These are phyloP conservation scores for Nematolebias whitei DNA, from an alignment of 2,113 vertebrate species.

Conservation along the genomic window DNA sequence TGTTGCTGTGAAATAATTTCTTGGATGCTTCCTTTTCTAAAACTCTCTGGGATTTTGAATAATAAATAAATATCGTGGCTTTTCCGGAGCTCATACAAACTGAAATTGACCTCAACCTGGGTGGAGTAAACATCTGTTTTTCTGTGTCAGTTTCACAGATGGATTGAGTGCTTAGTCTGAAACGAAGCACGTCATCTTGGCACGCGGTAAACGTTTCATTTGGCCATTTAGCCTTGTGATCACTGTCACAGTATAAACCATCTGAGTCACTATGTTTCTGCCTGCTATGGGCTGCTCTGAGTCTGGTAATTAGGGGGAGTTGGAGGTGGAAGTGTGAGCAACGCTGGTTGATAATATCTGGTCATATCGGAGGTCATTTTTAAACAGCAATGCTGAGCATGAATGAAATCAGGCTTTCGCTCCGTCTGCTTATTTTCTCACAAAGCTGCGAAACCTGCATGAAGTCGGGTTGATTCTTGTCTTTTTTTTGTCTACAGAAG, in stretches of 20 bases:
- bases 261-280: conserved; percentile 31
- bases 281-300: not conserved
- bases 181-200: conserved; percentile 40
- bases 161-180: conserved; percentile 8
- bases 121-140: conserved; percentile 69
- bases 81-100: conserved; percentile 32
- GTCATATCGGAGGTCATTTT: not conserved
- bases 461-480: not conserved
- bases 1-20: conserved; percentile 27
- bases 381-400: conserved; percentile 1
- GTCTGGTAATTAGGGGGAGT: conserved; percentile 15
- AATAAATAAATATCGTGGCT: conserved; percentile 9
- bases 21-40: not conserved
- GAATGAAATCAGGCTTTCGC: not conserved
- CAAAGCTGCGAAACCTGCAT: not conserved
- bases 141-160: conserved; percentile 37
- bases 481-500: not conserved
- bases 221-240: conserved; percentile 32
- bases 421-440: not conserved
- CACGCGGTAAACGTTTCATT: conserved; percentile 28
- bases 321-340: conserved; percentile 29
- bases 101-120: conserved; percentile 55
- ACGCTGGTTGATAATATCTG: conserved; percentile 1
- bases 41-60: conserved; percentile 17
- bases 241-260: conserved; percentile 10